These are phyloP conservation scores for Linepithema humile DNA, from an alignment of 1,140 invertebrate genomes.

Conservation along the genomic window DNA sequence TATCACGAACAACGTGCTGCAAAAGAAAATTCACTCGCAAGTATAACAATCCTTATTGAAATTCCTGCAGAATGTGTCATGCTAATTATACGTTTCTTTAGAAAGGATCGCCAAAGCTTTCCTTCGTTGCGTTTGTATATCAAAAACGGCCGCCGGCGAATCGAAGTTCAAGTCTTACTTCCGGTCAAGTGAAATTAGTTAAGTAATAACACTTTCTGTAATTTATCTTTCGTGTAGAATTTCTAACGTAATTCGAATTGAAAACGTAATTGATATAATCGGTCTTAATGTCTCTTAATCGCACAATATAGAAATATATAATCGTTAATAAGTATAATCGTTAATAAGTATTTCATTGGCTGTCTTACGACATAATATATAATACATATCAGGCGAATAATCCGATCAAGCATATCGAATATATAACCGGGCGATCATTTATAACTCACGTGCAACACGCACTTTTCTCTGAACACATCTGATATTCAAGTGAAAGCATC, in stretches of 20 bases:
- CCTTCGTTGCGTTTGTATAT: background rate
- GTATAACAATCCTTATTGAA: slow-evolving; percentile 11
- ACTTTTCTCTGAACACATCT: background rate
- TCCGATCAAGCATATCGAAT: background rate
- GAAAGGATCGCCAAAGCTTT: background rate
- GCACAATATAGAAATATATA: background rate
- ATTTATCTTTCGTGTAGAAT: slow-evolving; percentile 3
- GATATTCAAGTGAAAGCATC: slow-evolving; percentile 21
- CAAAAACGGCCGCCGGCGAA: background rate
- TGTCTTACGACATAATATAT: background rate
- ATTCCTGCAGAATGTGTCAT: slow-evolving; percentile 53
- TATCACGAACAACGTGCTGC: background rate
- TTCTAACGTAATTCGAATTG: background rate
- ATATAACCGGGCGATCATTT: slow-evolving; percentile 17
- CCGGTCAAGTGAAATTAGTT: slow-evolving; percentile 7
- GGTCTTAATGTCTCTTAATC: background rate
- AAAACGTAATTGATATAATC: background rate
- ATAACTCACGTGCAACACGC: slow-evolving; percentile 15
- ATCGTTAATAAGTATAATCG: no score
- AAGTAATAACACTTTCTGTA: background rate
- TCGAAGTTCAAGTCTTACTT: slow-evolving; percentile 12
- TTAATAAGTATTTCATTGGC: background rate
- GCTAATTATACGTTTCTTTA: slow-evolving; percentile 20
- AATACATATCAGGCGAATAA: background rate
- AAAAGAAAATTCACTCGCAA: no score